phyloP scores from a whole-genome alignment of 2,888 invertebrate genomes.

The Antheraea yamamai region DNA sequence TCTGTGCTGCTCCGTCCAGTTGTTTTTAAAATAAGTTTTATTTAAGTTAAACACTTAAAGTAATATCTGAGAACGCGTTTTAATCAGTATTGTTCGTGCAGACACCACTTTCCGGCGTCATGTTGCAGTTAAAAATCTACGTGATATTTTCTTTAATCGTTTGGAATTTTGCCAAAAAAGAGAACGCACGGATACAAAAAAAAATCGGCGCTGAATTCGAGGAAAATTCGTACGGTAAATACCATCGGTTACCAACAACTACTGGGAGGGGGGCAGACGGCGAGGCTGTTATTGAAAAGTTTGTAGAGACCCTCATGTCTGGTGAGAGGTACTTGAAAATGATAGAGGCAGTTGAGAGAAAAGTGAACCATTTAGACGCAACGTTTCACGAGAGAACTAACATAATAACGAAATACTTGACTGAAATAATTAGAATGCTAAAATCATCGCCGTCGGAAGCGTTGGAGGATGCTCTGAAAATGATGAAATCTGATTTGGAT shows the following conservation, averaged over 20 bases:
- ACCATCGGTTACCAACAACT: slow-evolving; percentile 33
- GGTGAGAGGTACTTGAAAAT: slow-evolving; percentile 66
- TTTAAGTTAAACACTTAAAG: slow-evolving; percentile 31
- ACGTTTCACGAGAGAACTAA: slow-evolving; percentile 60
- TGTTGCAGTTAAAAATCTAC: slow-evolving; percentile 33
- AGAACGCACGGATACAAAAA: slow-evolving; percentile 23
- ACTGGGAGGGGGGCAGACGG: slow-evolving; percentile 35
- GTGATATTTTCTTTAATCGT: slow-evolving; percentile 27
- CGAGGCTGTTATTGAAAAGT: slow-evolving; percentile 62
- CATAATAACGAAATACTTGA: slow-evolving; percentile 58
- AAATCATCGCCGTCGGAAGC: slow-evolving; percentile 42
- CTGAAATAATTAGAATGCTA: slow-evolving; percentile 53
- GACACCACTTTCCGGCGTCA: slow-evolving; percentile 31
- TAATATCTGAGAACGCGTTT: slow-evolving; percentile 26
- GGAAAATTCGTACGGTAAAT: slow-evolving; percentile 19
- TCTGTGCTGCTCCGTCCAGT: slow-evolving; percentile 21
- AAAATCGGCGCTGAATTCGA: slow-evolving; percentile 20
- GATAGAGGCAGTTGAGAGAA: slow-evolving; percentile 61
- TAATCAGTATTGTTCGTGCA: slow-evolving; percentile 23
- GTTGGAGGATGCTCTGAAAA: slow-evolving; percentile 42
- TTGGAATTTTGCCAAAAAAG: slow-evolving; percentile 26
- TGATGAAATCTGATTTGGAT: slow-evolving; percentile 51
- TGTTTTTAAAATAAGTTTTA: slow-evolving; percentile 34
- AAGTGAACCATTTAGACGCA: slow-evolving; percentile 57
- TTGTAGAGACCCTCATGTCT: slow-evolving; percentile 64